These are phyloP conservation scores for Suncus etruscus DNA, from an alignment of 2,113 vertebrate species.

Conservation along the genomic window DNA sequence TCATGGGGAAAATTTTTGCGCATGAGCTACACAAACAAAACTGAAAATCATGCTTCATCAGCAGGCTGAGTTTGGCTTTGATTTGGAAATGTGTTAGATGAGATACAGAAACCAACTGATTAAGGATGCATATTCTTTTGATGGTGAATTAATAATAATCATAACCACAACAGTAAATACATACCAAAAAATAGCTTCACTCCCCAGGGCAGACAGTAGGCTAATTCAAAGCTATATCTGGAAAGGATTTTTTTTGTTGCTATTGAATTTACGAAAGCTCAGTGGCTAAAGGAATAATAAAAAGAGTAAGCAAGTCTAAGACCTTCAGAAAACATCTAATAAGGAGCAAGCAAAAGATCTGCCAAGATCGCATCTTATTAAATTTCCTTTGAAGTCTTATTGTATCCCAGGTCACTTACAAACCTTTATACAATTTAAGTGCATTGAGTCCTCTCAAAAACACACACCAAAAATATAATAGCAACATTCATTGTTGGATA, in stretches of 20 bases:
- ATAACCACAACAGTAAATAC: slow-evolving; percentile 66
- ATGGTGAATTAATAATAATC: slow-evolving; percentile 74
- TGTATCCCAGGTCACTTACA: background rate
- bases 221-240: slow-evolving; percentile 23
- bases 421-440: slow-evolving; percentile 26
- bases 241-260: slow-evolving; percentile 17
- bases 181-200: slow-evolving; percentile 50
- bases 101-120: slow-evolving; percentile 65
- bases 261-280: slow-evolving; percentile 35
- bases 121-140: slow-evolving; percentile 72
- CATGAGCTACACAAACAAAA: slow-evolving; percentile 65
- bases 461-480: background rate
- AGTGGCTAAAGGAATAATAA: background rate
- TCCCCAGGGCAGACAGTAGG: background rate
- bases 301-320: background rate
- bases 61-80: slow-evolving; percentile 53
- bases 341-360: background rate
- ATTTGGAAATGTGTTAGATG: slow-evolving; percentile 65
- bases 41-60: slow-evolving; percentile 49
- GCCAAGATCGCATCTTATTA: background rate
- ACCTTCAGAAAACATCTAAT: background rate
- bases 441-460: slow-evolving; percentile 7
- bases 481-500: background rate
- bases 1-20: slow-evolving; percentile 65
- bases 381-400: background rate